Evolutionary conservation across 2,113 vertebrate genomes (phyloP), one percentile per base, ranked within the genome.

Genomic region (Perca fluviatilis): DNA sequence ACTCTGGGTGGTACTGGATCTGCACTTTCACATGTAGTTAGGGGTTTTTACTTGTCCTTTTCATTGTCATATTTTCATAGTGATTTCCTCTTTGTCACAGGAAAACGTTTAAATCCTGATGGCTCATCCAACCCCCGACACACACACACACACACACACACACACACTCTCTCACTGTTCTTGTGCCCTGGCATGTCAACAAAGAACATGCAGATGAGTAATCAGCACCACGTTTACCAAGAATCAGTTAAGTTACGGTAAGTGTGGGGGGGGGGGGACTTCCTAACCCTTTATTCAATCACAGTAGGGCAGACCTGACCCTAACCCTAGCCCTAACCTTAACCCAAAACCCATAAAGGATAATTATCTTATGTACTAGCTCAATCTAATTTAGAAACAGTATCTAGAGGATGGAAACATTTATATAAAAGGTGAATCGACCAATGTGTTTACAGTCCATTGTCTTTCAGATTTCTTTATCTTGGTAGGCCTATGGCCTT

Each of bases 51-150:
- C 27, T 4, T 47, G 8, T 54, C 30, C 23, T 68, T 62, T 36
- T 33, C 27, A 46, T 11, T 47, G 30, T 14, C 2, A 12, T 36
- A 40, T 66, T 79, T 69, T 19, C 3, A 62, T 3, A 50, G 19
- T 0, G 6, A 50, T 57, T 76, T 84, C 62, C 86, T 54, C 13
- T 76, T 63, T 30, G n/a, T 77, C 43, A 57, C 33, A 63, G 49
- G 33, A 74, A 83, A 65, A 10, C 0, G 0, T 36, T 69, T 53
- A 5, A n/a, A n/a, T n/a, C n/a, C n/a, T n/a, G n/a, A n/a, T n/a
- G n/a, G n/a, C n/a, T n/a, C n/a, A n/a, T n/a, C n/a, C n/a, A n/a
- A n/a, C n/a, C n/a, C n/a, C 36, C 69, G 27, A 36, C 36, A 40
- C 36, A 40, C 40, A 43, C 40, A 43, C 8, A 40, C 36, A 40